Conservation (phyloP, 2,888 invertebrate species). For the Melieria omissa region DNA sequence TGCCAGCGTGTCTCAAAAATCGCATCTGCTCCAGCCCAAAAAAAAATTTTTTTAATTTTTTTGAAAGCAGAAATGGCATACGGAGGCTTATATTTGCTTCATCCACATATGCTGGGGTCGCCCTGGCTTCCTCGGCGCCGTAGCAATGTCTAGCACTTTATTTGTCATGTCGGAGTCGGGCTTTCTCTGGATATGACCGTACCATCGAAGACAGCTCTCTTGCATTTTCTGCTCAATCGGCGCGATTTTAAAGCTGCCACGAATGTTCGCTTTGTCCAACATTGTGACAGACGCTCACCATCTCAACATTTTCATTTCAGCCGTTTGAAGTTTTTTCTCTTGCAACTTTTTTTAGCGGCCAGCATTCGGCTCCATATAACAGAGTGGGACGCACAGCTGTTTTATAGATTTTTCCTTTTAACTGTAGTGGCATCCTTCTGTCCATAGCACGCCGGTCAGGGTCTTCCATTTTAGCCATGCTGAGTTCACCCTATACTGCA, state of each 20-base stretch:
- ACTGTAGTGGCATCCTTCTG: neutral
- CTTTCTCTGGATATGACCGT: too few species aligned
- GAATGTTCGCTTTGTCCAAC: neutral
- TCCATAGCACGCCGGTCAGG: constrained; percentile 7
- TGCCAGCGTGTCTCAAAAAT: too few species aligned
- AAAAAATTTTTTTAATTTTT: too few species aligned
- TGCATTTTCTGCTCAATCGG: neutral
- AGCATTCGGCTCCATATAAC: constrained; percentile 1
- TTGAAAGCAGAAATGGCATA: too few species aligned
- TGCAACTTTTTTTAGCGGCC: neutral
- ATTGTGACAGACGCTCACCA: neutral
- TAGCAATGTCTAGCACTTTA: too few species aligned
- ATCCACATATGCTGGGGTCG: too few species aligned
- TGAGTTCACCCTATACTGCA: neutral
- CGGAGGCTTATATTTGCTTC: too few species aligned
- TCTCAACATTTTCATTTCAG: neutral
- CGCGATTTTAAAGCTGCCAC: neutral
- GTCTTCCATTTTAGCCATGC: neutral
- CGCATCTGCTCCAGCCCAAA: too few species aligned
- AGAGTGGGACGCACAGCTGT: neutral
- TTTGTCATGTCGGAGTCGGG: too few species aligned
- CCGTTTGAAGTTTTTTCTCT: neutral
- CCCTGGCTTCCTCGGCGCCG: too few species aligned
- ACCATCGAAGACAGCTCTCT: too few species aligned
- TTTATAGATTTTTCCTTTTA: neutral